A percentile compares a stretch with the other conserved stretches of the same genome.
These are phyloP conservation scores for Enhydra lutris DNA, from an alignment of 2,113 vertebrate species.

Conservation along the genomic window DNA sequence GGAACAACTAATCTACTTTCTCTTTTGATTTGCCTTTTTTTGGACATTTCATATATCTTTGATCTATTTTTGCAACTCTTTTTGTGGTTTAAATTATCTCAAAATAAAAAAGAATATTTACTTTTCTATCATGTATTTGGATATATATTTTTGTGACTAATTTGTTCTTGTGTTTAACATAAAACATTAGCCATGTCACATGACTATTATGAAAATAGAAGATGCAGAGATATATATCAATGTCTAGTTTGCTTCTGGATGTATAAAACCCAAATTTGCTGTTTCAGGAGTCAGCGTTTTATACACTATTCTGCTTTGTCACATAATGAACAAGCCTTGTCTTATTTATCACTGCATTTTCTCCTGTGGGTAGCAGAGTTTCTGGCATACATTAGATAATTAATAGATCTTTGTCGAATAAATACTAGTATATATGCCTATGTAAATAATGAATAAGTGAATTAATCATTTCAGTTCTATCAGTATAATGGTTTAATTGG, in stretches of 20 bases:
- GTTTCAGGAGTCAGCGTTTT: neutral
- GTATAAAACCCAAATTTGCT: neutral
- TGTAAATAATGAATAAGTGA: neutral
- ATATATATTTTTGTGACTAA: neutral
- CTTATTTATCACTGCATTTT: neutral
- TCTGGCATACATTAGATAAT: neutral
- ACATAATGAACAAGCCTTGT: neutral
- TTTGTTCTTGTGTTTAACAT: neutral
- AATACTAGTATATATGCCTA: neutral
- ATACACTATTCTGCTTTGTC: neutral
- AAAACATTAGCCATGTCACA: neutral
- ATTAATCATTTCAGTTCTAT: neutral
- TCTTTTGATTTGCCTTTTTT: neutral
- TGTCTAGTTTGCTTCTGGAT: neutral
- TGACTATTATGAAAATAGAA: neutral
- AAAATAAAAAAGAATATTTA: neutral
- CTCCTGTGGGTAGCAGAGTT: neutral
- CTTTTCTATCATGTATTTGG: neutral
- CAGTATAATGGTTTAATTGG: neutral
- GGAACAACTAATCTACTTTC: neutral
- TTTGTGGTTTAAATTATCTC: neutral
- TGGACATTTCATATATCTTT: neutral
- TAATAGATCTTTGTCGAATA: conserved; percentile 6
- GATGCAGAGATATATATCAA: neutral
- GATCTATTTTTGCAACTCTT: neutral